Percentiles rank a stretch among this genome's conserved stretches.
These are phyloP conservation scores for Julus scanicus DNA, from an alignment of 2,888 invertebrate genomes.

Conservation along the genomic window DNA sequence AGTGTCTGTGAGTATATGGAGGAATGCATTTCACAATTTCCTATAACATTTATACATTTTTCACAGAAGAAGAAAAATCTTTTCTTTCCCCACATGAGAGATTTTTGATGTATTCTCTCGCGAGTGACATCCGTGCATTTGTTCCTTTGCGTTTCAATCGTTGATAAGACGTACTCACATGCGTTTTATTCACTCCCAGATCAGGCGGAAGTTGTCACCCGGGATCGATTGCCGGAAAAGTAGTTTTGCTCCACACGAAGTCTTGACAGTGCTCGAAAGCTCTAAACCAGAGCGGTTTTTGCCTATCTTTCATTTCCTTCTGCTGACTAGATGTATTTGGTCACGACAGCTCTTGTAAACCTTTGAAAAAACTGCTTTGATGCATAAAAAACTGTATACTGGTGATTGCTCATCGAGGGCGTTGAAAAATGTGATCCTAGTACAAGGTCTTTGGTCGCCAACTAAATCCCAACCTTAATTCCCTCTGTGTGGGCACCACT, in stretches of 20 bases:
- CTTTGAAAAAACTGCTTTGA: too few species aligned
- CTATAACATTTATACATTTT: too few species aligned
- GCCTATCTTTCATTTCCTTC: not conserved
- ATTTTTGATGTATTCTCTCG: not conserved
- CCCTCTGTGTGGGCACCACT: too few species aligned
- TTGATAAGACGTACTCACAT: slow-evolving; percentile 20
- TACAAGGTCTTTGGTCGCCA: too few species aligned
- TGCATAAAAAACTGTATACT: too few species aligned
- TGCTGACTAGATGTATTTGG: not conserved
- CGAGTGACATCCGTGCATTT: not conserved
- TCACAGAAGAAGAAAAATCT: not conserved
- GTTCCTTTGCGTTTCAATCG: not conserved
- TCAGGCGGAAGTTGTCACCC: not conserved
- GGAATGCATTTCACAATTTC: too few species aligned
- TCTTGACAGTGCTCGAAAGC: not conserved
- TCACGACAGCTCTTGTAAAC: too few species aligned
- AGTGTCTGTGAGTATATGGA: too few species aligned
- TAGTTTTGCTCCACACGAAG: not conserved
- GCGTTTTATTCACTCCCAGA: slow-evolving; percentile 36
- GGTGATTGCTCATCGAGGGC: too few species aligned
- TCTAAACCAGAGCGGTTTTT: not conserved
- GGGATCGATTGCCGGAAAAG: slow-evolving; percentile 34
- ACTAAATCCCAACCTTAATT: too few species aligned
- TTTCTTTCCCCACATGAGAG: not conserved
- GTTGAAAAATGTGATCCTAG: too few species aligned